phyloP scores from a whole-genome alignment of 53 echinoderm and acorn worm genomes.

The Paelopatides confundens region DNA sequence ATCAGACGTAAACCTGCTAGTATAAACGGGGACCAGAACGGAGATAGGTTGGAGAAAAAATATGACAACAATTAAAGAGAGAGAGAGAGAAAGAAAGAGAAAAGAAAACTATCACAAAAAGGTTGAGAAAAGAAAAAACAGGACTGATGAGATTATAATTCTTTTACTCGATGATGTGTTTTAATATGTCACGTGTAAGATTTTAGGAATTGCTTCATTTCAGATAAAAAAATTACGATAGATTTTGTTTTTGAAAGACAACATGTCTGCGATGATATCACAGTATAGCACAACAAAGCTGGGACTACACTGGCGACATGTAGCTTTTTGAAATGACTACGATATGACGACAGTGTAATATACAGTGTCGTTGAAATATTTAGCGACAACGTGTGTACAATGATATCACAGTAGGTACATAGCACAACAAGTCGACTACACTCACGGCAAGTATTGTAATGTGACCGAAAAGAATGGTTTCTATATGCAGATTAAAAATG shows the following conservation, averaged over 20 bases:
- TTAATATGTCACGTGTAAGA: neutral
- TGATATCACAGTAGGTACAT: too few species aligned
- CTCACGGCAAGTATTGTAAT: too few species aligned
- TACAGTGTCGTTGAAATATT: too few species aligned
- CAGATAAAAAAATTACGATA: neutral
- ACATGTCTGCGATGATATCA: neutral
- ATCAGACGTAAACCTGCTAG: slow-evolving; percentile 16
- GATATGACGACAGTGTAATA: too few species aligned
- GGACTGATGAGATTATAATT: neutral
- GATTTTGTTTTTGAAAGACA: neutral
- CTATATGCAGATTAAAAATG: too few species aligned
- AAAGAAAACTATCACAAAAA: neutral
- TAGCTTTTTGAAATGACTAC: too few species aligned
- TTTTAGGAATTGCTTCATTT: neutral
- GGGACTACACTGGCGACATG: too few species aligned
- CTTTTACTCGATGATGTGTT: neutral
- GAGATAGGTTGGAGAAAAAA: neutral
- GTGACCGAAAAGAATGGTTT: too few species aligned
- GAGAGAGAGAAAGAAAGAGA: neutral
- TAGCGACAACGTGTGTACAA: too few species aligned
- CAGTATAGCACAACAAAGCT: too few species aligned
- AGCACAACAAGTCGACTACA: too few species aligned
- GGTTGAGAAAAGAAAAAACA: neutral
- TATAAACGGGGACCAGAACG: neutral
- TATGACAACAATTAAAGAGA: neutral